Percentiles rank a stretch among this genome's conserved stretches.
Evolutionary conservation across 1,140 invertebrate genomes (phyloP).

Genomic region (Drosophila kohkoa): DNA sequence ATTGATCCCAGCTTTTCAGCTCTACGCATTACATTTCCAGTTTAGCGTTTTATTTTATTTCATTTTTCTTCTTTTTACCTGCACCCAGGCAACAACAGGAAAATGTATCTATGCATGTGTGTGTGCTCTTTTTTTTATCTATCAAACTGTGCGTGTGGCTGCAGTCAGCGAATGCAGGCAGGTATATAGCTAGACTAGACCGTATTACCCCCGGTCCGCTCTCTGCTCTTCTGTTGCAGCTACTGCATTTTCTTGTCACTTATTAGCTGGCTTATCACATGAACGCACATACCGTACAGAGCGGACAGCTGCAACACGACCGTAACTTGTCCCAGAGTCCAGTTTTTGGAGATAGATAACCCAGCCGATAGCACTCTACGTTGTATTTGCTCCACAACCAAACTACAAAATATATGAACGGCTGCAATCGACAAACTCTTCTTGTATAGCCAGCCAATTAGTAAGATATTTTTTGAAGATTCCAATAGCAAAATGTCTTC

Average conservation of each 20-base stretch:
- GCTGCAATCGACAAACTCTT: not conserved
- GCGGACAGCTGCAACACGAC: slow-evolving; percentile 6
- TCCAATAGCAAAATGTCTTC: not conserved
- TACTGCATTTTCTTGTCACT: slow-evolving; percentile 64
- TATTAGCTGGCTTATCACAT: slow-evolving; percentile 71
- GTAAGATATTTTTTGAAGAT: slow-evolving; percentile 9
- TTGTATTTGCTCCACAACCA: slow-evolving; percentile 11
- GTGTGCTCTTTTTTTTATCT: slow-evolving; percentile 67
- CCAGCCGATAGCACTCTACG: not conserved
- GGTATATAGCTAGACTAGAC: slow-evolving; percentile 36
- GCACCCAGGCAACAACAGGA: slow-evolving; percentile 62
- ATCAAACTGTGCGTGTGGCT: slow-evolving; percentile 17
- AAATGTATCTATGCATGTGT: slow-evolving; percentile 60
- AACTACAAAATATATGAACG: slow-evolving; percentile 24
- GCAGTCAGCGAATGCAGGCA: slow-evolving; percentile 45
- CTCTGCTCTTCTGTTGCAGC: slow-evolving; percentile 15
- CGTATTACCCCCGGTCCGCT: not conserved
- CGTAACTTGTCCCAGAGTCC: slow-evolving; percentile 13
- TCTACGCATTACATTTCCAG: slow-evolving; percentile 80
- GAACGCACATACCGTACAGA: not conserved
- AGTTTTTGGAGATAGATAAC: slow-evolving; percentile 40
- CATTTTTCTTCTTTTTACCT: slow-evolving; percentile 65
- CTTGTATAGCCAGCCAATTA: slow-evolving; percentile 26
- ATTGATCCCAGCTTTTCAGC: slow-evolving; percentile 76
- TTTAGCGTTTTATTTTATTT: slow-evolving; percentile 76